phyloP scores from a whole-genome alignment of 1,140 invertebrate species.

The Periplaneta americana region DNA sequence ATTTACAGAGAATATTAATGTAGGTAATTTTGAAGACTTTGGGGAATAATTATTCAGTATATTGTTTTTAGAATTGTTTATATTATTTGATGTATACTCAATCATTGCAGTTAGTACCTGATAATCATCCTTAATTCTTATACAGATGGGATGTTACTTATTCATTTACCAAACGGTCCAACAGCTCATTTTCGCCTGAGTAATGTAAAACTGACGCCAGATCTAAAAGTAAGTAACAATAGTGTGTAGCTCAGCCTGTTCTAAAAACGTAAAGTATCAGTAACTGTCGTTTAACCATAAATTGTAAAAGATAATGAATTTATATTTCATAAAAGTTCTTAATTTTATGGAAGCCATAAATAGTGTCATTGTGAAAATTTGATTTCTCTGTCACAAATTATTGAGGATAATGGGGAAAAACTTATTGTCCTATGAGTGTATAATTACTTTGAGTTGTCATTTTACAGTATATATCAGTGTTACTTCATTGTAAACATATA shows the following conservation, averaged over 20 bases:
- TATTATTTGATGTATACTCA: neutral
- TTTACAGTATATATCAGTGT: too few relatives aligned
- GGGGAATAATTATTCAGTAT: neutral
- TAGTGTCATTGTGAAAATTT: neutral
- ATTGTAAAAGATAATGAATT: neutral
- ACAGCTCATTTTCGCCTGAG: conserved; percentile 82
- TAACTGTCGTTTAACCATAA: neutral
- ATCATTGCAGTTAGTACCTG: neutral
- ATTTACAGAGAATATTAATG: too few relatives aligned
- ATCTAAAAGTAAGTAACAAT: conserved; percentile 45
- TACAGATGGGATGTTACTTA: conserved; percentile 48
- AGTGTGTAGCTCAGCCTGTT: neutral
- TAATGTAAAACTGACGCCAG: conserved; percentile 77
- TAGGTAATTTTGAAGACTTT: too few relatives aligned
- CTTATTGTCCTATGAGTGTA: too few relatives aligned
- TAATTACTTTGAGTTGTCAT: too few relatives aligned
- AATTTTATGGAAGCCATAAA: neutral
- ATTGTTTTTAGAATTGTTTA: too few relatives aligned
- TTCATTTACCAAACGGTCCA: conserved; percentile 93
- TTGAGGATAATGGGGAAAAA: neutral
- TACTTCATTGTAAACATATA: too few relatives aligned
- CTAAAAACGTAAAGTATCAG: neutral
- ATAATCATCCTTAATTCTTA: neutral
- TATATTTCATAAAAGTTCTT: neutral
- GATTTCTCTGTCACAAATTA: conserved; percentile 5